Conservation (phyloP, 2,888 invertebrate genomes). For the Pollenia angustigena region DNA sequence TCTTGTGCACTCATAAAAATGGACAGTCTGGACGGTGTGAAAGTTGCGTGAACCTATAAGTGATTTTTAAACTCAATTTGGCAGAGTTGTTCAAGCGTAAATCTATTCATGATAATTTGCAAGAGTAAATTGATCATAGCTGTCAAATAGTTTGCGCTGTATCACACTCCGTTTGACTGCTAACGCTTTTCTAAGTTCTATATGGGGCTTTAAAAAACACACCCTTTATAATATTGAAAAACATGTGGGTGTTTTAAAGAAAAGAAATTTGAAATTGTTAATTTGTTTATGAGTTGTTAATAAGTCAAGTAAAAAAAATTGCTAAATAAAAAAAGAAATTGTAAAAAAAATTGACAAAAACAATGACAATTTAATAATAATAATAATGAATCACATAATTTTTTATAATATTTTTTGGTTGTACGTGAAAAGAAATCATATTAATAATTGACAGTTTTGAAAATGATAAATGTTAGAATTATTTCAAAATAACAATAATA, state of each 20-base stretch:
- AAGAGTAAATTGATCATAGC: too few species aligned
- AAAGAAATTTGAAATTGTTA: constrained; percentile 16
- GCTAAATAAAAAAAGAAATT: background rate
- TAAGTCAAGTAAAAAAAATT: background rate
- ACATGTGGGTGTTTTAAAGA: constrained; percentile 26
- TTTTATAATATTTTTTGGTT: background rate
- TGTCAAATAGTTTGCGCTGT: too few species aligned
- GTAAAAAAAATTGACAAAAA: background rate
- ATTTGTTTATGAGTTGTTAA: background rate
- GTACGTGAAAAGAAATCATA: constrained; percentile 51
- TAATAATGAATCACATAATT: constrained; percentile 53
- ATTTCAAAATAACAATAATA: background rate
- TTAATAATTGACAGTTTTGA: constrained; percentile 35
- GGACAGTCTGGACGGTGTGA: too few species aligned
- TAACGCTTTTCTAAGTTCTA: too few species aligned
- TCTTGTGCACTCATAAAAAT: too few species aligned
- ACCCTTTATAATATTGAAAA: background rate
- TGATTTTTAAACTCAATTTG: too few species aligned
- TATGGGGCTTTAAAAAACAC: background rate
- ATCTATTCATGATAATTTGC: too few species aligned
- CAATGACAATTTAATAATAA: constrained; percentile 28
- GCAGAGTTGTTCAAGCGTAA: too few species aligned
- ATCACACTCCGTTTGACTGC: too few species aligned
- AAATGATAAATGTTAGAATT: constrained; percentile 50
- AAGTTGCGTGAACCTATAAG: too few species aligned